Evolutionary conservation across 2,888 invertebrate genomes (phyloP).

Genomic region (Philereme vetulata): DNA sequence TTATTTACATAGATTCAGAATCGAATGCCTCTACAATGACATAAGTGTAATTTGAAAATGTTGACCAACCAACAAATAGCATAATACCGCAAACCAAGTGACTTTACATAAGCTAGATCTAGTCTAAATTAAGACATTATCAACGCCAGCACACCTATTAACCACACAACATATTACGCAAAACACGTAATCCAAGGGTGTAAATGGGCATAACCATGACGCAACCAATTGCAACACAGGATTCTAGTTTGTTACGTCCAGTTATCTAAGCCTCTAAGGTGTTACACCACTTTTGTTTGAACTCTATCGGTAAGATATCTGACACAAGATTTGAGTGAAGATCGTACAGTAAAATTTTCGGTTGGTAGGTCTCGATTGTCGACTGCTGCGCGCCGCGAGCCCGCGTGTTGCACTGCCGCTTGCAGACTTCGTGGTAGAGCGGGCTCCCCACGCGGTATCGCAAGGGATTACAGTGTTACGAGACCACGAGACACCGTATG

Average conservation of each 20-base stretch:
- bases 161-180: slow-evolving; percentile 36
- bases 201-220: slow-evolving; percentile 31
- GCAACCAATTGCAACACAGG: slow-evolving; percentile 40
- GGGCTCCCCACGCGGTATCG: slow-evolving; percentile 52
- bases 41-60: background rate
- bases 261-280: slow-evolving; percentile 60
- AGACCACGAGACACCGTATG: slow-evolving; percentile 57
- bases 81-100: slow-evolving; percentile 12
- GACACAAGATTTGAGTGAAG: slow-evolving; percentile 36
- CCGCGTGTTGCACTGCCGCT: slow-evolving; percentile 68
- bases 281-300: slow-evolving; percentile 14
- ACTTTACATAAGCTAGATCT: slow-evolving; percentile 31
- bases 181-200: slow-evolving; percentile 41
- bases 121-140: slow-evolving; percentile 31
- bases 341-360: slow-evolving; percentile 33
- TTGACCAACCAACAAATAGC: slow-evolving; percentile 1
- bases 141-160: slow-evolving; percentile 30
- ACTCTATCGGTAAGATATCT: slow-evolving; percentile 1
- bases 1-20: background rate
- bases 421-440: slow-evolving; percentile 54
- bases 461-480: slow-evolving; percentile 66
- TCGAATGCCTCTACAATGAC: background rate
- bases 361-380: slow-evolving; percentile 49
- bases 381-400: slow-evolving; percentile 72
- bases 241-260: slow-evolving; percentile 55